These are phyloP conservation scores for Equus quagga DNA, from an alignment of 2,113 vertebrate genomes.

Conservation along the genomic window DNA sequence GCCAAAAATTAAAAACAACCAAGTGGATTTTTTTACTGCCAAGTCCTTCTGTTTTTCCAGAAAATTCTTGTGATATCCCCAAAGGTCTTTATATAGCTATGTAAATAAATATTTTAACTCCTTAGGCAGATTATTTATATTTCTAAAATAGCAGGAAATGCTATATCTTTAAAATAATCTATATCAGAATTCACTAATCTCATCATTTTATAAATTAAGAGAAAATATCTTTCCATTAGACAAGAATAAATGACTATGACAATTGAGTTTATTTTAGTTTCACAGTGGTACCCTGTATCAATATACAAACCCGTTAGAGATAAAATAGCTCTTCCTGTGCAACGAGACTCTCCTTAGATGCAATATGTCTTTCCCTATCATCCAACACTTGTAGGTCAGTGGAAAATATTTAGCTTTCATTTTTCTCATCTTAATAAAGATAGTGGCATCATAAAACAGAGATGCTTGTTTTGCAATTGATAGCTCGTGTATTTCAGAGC, in stretches of 20 bases:
- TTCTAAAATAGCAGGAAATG: neutral
- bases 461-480: neutral
- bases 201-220: neutral
- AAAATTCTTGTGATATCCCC: neutral
- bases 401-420: slow-evolving; percentile 29
- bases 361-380: neutral
- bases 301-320: neutral
- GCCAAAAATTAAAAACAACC: slow-evolving; percentile 13
- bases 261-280: slow-evolving; percentile 42
- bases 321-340: neutral
- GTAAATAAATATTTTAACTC: slow-evolving; percentile 56
- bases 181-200: slow-evolving; percentile 17
- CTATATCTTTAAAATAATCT: slow-evolving; percentile 31
- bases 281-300: neutral
- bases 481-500: neutral
- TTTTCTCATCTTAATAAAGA: slow-evolving; percentile 47
- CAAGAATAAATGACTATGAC: neutral
- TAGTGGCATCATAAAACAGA: slow-evolving; percentile 12
- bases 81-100: slow-evolving; percentile 4
- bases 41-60: slow-evolving; percentile 30
- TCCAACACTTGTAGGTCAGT: neutral
- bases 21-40: slow-evolving; percentile 12
- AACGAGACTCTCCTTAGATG: neutral
- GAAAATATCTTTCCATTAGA: neutral
- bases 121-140: neutral